phyloP scores from a whole-genome alignment of 2,797 vertebrate species.

The Clarias platycephalus region DNA sequence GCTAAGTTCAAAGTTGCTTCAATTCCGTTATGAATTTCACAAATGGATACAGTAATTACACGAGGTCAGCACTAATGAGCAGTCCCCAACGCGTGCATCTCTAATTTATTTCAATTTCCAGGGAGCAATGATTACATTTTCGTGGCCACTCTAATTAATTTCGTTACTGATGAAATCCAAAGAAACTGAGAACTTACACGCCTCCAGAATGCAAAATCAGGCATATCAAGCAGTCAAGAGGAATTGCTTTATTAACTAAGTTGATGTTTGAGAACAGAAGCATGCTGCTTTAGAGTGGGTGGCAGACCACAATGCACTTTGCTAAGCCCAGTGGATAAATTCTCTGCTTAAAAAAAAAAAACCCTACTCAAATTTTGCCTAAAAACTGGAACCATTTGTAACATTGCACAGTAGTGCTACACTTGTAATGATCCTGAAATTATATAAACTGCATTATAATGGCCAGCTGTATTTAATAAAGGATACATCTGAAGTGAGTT shows the following conservation, averaged over 20 bases:
- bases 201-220: conserved; percentile 59
- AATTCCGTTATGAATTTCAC: conserved; percentile 78
- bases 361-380: background rate
- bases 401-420: background rate
- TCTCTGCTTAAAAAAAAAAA: conserved; percentile 33
- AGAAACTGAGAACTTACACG: conserved; percentile 55
- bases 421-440: conserved; percentile 26
- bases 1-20: conserved; percentile 67
- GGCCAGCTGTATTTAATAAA: conserved; percentile 64
- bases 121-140: conserved; percentile 69
- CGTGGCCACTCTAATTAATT: conserved; percentile 74
- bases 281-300: conserved; percentile 64
- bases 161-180: conserved; percentile 71
- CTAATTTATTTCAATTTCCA: conserved; percentile 79
- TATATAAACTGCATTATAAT: conserved; percentile 69
- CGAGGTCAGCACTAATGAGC: conserved; percentile 75
- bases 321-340: conserved; percentile 54
- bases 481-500: conserved; percentile 61
- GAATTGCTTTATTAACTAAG: conserved; percentile 73
- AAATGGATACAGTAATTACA: conserved; percentile 82
- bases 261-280: conserved; percentile 62
- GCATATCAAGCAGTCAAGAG: conserved; percentile 62
- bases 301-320: conserved; percentile 60
- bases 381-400: conserved; percentile 3
- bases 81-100: conserved; percentile 71